Conservation (phyloP, 2,113 vertebrate species). For the Lamprologus callipterus region DNA sequence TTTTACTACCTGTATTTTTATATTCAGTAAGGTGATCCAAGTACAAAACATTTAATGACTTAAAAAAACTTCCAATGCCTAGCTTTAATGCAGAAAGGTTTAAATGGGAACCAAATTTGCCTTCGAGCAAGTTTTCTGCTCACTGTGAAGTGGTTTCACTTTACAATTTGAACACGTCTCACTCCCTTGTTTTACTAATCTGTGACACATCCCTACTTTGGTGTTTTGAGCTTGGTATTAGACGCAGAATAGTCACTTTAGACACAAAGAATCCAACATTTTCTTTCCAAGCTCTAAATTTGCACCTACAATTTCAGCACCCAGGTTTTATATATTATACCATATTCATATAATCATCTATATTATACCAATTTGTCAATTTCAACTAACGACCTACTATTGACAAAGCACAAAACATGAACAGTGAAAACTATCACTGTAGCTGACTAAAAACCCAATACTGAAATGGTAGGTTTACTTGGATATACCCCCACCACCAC, state of each 20-base stretch:
- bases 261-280: not conserved
- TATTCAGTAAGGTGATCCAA: not conserved
- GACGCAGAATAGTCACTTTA: not conserved
- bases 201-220: not conserved
- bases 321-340: not conserved
- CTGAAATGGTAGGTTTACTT: not conserved
- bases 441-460: not conserved
- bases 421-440: not conserved
- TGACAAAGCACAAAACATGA: fast-evolving
- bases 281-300: not conserved
- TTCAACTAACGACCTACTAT: fast-evolving
- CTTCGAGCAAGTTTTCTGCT: not conserved
- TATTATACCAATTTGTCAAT: not conserved
- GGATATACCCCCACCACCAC: not conserved
- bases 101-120: not conserved
- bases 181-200: not conserved
- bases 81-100: not conserved
- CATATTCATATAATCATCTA: not conserved
- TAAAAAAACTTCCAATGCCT: not conserved
- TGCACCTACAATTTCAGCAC: not conserved
- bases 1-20: not conserved
- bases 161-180: not conserved
- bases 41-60: not conserved
- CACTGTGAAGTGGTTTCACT: not conserved
- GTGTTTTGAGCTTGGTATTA: not conserved